Evolutionary conservation across 2,797 vertebrate species (phyloP).

Genomic region (Myripristis jacobus): DNA sequence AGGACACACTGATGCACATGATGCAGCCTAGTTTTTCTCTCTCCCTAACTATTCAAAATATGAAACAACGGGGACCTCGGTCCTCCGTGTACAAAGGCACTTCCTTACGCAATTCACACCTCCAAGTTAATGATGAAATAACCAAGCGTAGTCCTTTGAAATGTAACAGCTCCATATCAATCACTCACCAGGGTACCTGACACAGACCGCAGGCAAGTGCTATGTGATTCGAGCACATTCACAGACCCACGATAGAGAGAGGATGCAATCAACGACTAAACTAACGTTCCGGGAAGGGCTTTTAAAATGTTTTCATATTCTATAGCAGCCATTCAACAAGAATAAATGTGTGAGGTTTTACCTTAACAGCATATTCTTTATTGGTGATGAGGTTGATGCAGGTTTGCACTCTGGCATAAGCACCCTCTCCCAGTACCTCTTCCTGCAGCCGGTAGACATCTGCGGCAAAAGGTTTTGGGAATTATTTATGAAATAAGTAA

Average conservation of each 20-base stretch:
- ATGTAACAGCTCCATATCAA: slow-evolving; percentile 36
- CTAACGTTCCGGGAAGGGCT: background rate
- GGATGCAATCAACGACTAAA: background rate
- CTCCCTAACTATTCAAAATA: background rate
- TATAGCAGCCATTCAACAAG: background rate
- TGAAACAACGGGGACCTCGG: background rate
- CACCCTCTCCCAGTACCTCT: slow-evolving; percentile 94
- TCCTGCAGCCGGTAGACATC: slow-evolving; percentile 98
- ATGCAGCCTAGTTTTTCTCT: background rate
- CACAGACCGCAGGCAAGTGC: slow-evolving; percentile 18
- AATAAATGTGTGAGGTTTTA: slow-evolving; percentile 56
- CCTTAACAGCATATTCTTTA: slow-evolving; percentile 98
- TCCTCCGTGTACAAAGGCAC: background rate
- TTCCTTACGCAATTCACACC: background rate
- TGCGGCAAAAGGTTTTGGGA: slow-evolving; percentile 55
- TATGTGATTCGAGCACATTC: slow-evolving; percentile 7
- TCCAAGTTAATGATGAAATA: slow-evolving; percentile 5
- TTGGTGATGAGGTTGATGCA: slow-evolving; percentile 97
- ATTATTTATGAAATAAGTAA: background rate
- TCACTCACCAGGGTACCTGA: background rate
- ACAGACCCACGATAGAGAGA: slow-evolving; percentile 24
- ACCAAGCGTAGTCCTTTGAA: background rate
- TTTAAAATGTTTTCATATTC: slow-evolving; percentile 1
- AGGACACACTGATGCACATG: slow-evolving; percentile 8
- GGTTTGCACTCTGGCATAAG: slow-evolving; percentile 95